These are phyloP conservation scores for Drosophila virilis DNA, from an alignment of 1,140 invertebrate species.

Conservation along the genomic window DNA sequence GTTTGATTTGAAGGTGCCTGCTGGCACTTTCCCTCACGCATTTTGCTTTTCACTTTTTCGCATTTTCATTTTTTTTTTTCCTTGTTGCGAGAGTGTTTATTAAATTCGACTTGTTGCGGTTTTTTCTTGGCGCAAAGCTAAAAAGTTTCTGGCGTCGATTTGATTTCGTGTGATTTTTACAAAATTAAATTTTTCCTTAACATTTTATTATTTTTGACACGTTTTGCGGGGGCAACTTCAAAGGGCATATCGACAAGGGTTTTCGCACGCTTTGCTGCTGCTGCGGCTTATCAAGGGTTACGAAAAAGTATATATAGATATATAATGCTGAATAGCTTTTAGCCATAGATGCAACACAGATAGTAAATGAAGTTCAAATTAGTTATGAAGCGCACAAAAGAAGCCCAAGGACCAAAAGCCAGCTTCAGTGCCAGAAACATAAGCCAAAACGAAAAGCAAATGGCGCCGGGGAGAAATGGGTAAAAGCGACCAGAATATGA, in stretches of 20 bases:
- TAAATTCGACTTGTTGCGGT: constrained; percentile 73
- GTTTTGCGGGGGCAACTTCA: constrained; percentile 20
- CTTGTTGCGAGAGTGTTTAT: constrained; percentile 50
- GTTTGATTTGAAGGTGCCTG: constrained; percentile 71
- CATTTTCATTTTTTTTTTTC: background rate
- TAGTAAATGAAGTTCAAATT: constrained; percentile 78
- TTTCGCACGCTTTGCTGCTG: background rate
- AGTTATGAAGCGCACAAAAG: constrained; percentile 69
- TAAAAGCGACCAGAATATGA: constrained; percentile 4
- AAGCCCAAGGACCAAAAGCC: constrained; percentile 49
- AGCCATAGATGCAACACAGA: constrained; percentile 55
- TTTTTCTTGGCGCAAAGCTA: constrained; percentile 5
- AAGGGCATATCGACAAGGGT: constrained; percentile 17
- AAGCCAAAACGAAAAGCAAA: constrained; percentile 58
- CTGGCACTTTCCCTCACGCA: constrained; percentile 33
- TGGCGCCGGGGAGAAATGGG: constrained; percentile 17
- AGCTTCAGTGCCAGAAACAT: constrained; percentile 12
- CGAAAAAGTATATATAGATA: background rate
- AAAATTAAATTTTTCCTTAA: constrained; percentile 54
- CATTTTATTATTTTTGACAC: constrained; percentile 46
- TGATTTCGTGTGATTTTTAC: constrained; percentile 60
- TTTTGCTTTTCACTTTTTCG: constrained; percentile 6
- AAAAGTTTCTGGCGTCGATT: constrained; percentile 54
- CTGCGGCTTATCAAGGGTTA: constrained; percentile 9
- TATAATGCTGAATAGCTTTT: constrained; percentile 7